Base-by-base conservation (phyloP, 2,888 invertebrate species). In the Patella depressa region DNA sequence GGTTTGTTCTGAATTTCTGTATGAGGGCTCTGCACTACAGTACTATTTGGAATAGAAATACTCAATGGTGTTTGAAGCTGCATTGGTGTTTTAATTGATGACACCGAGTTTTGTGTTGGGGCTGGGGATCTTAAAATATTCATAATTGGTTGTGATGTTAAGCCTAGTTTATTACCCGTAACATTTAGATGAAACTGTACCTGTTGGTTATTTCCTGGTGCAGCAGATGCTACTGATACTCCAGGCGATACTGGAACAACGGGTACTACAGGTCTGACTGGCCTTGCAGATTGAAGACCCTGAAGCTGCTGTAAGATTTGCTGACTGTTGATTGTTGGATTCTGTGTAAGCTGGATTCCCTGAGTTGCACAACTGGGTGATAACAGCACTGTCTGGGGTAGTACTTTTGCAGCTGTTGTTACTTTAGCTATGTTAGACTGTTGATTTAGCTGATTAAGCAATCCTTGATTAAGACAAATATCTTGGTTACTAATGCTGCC, bases 131-230 rank as follows among this genome's bases (percentile, higher is more conserved):
- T 24, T 19, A 24, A 12, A 11, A 65, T 24, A 24, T 24, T 24
- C 24, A 19, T 65, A 12, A 24, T 65, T 15, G 65, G 3, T 9
- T 19, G 65, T 24, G 65, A 65, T 45, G 45, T 45, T 14, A 65
- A 24, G 14, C 65, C 65, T 24, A 65, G 19, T 65, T 65, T 65
- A 65, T 24, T 65, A 24, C 19, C 65, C 2, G 65, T 14, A 12
- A 65, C 65, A 65, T 65, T 65, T 24, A 65, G 15, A 65, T 65
- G 65, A 24, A 65, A 65, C 11, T 65, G 65, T 24, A 65, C 19
- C 24, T 65, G 65, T 45, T 45, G 45, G 45, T 9, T 45, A 45
- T 45, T 45, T 45, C 7, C 45, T 45, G 45, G 7, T 45, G 45
- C 45, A 9, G 45, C 45, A 45, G 45, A 9, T 45, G 45, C 45